Base-by-base conservation (phyloP, 2,113 vertebrate species). In the Heterocephalus glaber region DNA sequence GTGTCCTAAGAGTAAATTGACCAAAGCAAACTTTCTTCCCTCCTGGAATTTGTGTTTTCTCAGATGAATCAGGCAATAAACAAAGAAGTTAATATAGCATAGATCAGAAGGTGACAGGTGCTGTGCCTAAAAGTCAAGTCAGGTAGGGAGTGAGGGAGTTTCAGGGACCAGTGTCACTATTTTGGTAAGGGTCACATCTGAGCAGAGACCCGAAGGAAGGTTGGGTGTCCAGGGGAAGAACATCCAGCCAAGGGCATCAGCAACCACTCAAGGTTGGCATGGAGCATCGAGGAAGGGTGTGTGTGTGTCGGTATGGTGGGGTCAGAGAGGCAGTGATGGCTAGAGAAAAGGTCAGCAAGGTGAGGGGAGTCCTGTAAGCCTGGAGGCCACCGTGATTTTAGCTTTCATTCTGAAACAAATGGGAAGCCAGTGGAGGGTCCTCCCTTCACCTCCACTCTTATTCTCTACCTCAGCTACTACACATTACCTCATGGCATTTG, bases 21-120 rank as follows among this genome's bases (percentile, higher is more conserved):
- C 5, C 52, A 52, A 92, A 90, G 80, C 13, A 87, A 81, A 94
- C 81, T 72, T n/a, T 60, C 47, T 80, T 60, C 60, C 68, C 38
- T 60, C 3, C 0, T 58, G 22, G 52, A 92, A 72, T 72, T 63
- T 77, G 22, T 56, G 35, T 77, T 52, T 20, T n/a, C 52, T 79
- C 30, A 3, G 4, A 1, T 0, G n/a, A 82, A 49, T 26, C 38
- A 89, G 74, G 2, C 17, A 22, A 47, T 65, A 94, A 89, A n/a
- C 20, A 33, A 33, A 89, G 38, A 54, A 22, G 10, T 16, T 77
- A 68, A 22, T 24, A 44, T 6, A 9, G 17, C n/a, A 68, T 30
- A 35, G 30, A 30, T 7, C 74, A 9, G 22, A 38, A 52, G 33
- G 70, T 16, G 7, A n/a, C 33, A 7, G 24, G 35, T n/a, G 22